Percentiles rank a stretch among this genome's conserved stretches.
phyloP scores from a whole-genome alignment of 2,797 vertebrate genomes.

The Australoheros facetus region DNA sequence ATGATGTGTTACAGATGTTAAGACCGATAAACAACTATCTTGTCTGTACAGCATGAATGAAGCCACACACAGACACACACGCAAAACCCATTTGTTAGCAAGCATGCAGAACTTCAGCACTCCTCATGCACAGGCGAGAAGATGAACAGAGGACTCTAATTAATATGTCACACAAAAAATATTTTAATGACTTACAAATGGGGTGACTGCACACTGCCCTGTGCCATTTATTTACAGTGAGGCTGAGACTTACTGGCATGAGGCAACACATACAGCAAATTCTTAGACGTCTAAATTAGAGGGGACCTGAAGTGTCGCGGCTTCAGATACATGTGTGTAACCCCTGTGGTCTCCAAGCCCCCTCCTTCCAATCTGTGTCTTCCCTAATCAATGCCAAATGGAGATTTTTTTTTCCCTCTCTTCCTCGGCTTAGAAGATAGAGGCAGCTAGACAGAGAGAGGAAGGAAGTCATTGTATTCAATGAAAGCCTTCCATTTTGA shows the following conservation, averaged over 20 bases:
- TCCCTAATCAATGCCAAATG: slow-evolving; percentile 82
- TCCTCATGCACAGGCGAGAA: slow-evolving; percentile 22
- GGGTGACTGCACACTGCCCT: slow-evolving; percentile 62
- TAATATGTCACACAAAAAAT: slow-evolving; percentile 79
- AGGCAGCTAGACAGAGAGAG: slow-evolving; percentile 51
- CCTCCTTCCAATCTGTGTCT: slow-evolving; percentile 70
- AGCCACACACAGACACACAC: background rate
- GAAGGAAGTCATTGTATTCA: slow-evolving; percentile 77
- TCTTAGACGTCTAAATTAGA: slow-evolving; percentile 84
- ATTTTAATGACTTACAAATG: slow-evolving; percentile 84
- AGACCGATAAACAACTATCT: slow-evolving; percentile 23
- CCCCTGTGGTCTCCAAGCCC: slow-evolving; percentile 72
- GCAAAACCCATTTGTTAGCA: background rate
- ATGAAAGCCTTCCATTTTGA: slow-evolving; percentile 74
- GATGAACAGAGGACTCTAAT: slow-evolving; percentile 63
- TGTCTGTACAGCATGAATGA: slow-evolving; percentile 11
- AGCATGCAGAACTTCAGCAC: slow-evolving; percentile 5
- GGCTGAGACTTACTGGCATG: slow-evolving; percentile 77
- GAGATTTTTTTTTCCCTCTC: slow-evolving; percentile 37
- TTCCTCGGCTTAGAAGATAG: slow-evolving; percentile 33
- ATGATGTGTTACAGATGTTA: slow-evolving; percentile 35
- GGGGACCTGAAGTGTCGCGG: slow-evolving; percentile 68
- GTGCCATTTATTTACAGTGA: slow-evolving; percentile 70
- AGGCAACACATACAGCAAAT: slow-evolving; percentile 76
- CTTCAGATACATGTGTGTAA: slow-evolving; percentile 77